These are phyloP conservation scores for Polydrusus cervinus DNA, from an alignment of 2,888 invertebrate species.

Conservation along the genomic window DNA sequence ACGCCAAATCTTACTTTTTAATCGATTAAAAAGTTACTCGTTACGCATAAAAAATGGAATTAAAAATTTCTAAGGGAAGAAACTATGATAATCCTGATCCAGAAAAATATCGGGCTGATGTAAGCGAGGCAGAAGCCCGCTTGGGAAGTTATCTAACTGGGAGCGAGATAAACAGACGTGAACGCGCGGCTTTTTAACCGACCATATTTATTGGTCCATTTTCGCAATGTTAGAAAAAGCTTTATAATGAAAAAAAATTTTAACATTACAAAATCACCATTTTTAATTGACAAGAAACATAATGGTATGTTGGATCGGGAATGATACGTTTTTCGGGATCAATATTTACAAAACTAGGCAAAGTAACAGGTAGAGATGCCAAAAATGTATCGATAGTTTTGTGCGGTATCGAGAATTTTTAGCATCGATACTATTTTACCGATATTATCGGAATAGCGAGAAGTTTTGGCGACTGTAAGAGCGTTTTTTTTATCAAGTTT, in stretches of 20 bases:
- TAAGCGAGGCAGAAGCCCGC: conserved; percentile 39
- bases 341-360: too few relatives aligned
- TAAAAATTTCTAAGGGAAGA: not conserved
- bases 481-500: too few relatives aligned
- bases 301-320: too few relatives aligned
- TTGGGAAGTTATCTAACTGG: conserved; percentile 43
- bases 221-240: conserved; percentile 25
- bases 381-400: too few relatives aligned
- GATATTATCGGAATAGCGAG: too few relatives aligned
- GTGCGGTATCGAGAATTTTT: too few relatives aligned
- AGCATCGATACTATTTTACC: too few relatives aligned
- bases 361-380: too few relatives aligned
- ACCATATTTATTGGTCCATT: conserved; percentile 34
- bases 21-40: too few relatives aligned
- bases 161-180: conserved; percentile 42
- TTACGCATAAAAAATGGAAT: not conserved
- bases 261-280: not conserved
- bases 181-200: conserved; percentile 41
- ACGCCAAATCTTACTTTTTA: too few relatives aligned
- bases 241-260: not conserved
- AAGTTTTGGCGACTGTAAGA: too few relatives aligned
- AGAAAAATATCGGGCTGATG: conserved; percentile 40
- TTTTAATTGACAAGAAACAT: not conserved
- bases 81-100: conserved; percentile 40
- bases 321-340: too few relatives aligned